Percentiles rank a stretch among this genome's conserved stretches.
phyloP scores from a whole-genome alignment of 2,113 vertebrate genomes.

The Ictidomys tridecemlineatus region DNA sequence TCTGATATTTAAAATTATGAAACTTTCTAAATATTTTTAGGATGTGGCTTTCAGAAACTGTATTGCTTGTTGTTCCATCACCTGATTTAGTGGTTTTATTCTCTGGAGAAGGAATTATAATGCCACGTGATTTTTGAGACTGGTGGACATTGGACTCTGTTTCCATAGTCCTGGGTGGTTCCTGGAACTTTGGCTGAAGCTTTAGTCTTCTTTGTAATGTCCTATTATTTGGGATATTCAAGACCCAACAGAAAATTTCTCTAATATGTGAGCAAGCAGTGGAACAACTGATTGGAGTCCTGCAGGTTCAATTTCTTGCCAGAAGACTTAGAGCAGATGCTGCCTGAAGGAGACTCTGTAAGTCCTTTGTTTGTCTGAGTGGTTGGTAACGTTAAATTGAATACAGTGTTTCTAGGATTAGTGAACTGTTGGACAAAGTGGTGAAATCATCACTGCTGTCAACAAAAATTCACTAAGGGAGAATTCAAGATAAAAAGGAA shows the following conservation, averaged over 20 bases:
- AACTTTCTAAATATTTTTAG: background rate
- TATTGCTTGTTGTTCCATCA: background rate
- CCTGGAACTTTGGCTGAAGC: background rate
- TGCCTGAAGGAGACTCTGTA: background rate
- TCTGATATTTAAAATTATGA: background rate
- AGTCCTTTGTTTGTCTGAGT: background rate
- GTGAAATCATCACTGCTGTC: background rate
- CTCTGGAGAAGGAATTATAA: background rate
- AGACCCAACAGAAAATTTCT: background rate
- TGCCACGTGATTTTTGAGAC: background rate
- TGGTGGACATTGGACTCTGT: background rate
- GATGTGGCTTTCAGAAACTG: background rate
- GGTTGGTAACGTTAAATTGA: background rate
- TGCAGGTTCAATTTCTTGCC: background rate
- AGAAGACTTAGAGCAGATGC: background rate
- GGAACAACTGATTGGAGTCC: background rate
- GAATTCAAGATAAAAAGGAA: background rate
- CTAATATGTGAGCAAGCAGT: background rate
- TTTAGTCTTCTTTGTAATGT: background rate
- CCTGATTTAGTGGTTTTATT: background rate
- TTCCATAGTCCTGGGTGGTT: background rate
- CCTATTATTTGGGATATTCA: background rate
- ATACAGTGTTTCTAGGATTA: background rate
- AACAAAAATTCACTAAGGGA: background rate
- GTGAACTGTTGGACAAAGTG: background rate